Base-by-base conservation (phyloP, 2,888 invertebrate species). In the Philhelius pedissequus region DNA sequence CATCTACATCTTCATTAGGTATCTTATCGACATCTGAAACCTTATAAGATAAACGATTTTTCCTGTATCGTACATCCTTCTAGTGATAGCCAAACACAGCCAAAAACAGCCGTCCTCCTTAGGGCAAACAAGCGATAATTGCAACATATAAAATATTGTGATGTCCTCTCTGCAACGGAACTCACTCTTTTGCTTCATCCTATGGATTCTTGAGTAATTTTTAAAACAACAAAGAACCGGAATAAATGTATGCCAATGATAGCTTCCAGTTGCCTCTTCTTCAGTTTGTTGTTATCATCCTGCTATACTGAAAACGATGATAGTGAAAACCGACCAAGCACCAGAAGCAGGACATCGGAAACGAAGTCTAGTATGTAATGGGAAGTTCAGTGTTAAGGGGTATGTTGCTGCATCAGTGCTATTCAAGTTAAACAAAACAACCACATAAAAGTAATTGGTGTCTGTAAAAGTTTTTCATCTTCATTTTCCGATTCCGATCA, bases 391-490 rank as follows among this genome's bases (percentile, higher is more conserved):
- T 30, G 9, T 38, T 38, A n/a, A n/a, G n/a, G 62, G 8, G 3
- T 30, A 13, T 9, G 30, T 11, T 20, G 27, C 32, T 52, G 38
- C 38, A 64, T 7, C 8, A 45, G 15, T 25, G 22, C 25, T 52
- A 32, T 68, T 40, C 68, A 52, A 68, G 50, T 50, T 52, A 48
- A 52, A 68, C 50, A 68, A 52, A 68, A 64, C 35, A 68, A 38
- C 52, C 52, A 40, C 50, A 64, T 32, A 64, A 38, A 58, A 48
- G 48, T 71, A 48, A 48, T 60, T 60, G 82, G 82, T 77, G 82
- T 82, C 82, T 73, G 71, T 77, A 68, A 48, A 82, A 82, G 43
- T 81, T 82, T 82, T 82, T 82, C 82, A 82, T 82, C 82, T 82
- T 82, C 71, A 77, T 82, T 77, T 82, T 77, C 71, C 73, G 77